Evolutionary conservation across 2,888 invertebrate genomes (phyloP).

Genomic region (Ashinkailepas kermadecensis): DNA sequence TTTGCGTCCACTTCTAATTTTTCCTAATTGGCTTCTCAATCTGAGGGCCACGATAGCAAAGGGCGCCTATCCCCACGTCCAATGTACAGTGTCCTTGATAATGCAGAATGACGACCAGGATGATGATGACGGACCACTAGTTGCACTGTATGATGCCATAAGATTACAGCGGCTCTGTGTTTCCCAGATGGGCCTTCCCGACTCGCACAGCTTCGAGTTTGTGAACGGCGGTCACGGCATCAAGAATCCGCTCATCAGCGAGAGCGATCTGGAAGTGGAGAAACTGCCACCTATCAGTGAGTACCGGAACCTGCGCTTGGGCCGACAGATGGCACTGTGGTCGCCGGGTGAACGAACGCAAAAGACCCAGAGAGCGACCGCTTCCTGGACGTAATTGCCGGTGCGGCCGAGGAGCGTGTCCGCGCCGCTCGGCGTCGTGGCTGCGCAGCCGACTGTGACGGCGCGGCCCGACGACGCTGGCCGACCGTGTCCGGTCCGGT

Average conservation of each 20-base stretch:
- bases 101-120: too few relatives aligned
- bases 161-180: neutral
- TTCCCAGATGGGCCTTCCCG: conserved; percentile 72
- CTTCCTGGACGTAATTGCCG: conserved; percentile 24
- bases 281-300: conserved; percentile 32
- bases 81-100: too few relatives aligned
- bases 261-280: conserved; percentile 29
- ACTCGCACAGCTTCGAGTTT: conserved; percentile 83
- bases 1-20: too few relatives aligned
- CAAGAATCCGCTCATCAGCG: conserved; percentile 72
- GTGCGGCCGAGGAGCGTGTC: conserved; percentile 24
- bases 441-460: conserved; percentile 48
- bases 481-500: too few relatives aligned
- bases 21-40: too few relatives aligned
- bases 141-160: too few relatives aligned
- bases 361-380: conserved; percentile 22
- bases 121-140: too few relatives aligned
- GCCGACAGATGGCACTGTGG: neutral
- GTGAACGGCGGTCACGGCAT: conserved; percentile 97
- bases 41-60: too few relatives aligned
- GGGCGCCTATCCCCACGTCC: too few relatives aligned
- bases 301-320: neutral
- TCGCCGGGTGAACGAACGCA: conserved; percentile 23
- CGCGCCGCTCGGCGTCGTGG: conserved; percentile 42
- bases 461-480: neutral